These are phyloP conservation scores for Zalophus californianus DNA, from an alignment of 2,797 vertebrate genomes.

Conservation along the genomic window DNA sequence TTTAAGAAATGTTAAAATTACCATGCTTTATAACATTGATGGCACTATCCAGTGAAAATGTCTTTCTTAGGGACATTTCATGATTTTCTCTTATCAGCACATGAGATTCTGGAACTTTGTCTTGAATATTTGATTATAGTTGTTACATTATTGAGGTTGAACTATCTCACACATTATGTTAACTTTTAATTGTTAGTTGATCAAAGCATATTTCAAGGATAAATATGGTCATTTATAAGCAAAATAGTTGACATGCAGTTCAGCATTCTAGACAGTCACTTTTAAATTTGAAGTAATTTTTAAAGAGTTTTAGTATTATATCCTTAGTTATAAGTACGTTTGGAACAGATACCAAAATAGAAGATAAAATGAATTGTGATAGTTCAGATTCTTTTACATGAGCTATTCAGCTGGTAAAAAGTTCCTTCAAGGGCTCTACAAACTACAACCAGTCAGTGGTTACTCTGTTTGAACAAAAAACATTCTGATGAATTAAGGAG, in stretches of 20 bases:
- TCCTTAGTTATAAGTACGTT: slow-evolving; percentile 23
- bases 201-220: background rate
- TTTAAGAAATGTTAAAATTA: slow-evolving; percentile 33
- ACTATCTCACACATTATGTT: background rate
- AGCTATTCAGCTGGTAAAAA: slow-evolving; percentile 52
- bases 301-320: background rate
- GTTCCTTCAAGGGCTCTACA: slow-evolving; percentile 20
- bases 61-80: background rate
- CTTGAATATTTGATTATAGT: slow-evolving; percentile 42
- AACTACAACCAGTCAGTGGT: background rate
- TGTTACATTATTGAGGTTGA: slow-evolving; percentile 27
- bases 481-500: slow-evolving; percentile 14
- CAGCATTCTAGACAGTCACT: background rate
- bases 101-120: background rate
- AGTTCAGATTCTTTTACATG: slow-evolving; percentile 28
- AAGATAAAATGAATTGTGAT: background rate
- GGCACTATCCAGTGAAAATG: background rate
- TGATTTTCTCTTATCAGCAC: background rate
- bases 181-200: slow-evolving; percentile 36
- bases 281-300: slow-evolving; percentile 61
- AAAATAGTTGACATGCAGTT: background rate
- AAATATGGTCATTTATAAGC: slow-evolving; percentile 45
- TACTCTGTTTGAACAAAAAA: slow-evolving; percentile 55
- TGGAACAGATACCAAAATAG: slow-evolving; percentile 43
- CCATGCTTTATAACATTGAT: background rate